These are phyloP conservation scores for Aricia agestis DNA, from an alignment of 1,140 invertebrate genomes.

Conservation along the genomic window DNA sequence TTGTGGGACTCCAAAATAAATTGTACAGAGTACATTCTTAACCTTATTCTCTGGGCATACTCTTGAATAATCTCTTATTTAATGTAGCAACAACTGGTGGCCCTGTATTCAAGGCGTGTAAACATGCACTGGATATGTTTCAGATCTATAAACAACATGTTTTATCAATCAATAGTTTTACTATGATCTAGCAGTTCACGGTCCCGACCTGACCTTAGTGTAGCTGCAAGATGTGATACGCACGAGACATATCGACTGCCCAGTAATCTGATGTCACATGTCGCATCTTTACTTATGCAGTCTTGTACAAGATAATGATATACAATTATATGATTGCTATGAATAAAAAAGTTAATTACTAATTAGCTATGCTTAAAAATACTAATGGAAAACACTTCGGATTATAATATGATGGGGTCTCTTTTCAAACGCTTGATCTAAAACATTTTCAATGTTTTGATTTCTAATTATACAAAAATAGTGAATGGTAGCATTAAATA, in stretches of 20 bases:
- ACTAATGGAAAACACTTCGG: too few relatives aligned
- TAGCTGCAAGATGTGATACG: background rate
- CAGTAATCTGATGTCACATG: background rate
- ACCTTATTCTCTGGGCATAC: background rate
- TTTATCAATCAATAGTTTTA: slow-evolving; percentile 8
- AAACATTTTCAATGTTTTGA: too few relatives aligned
- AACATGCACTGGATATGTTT: background rate
- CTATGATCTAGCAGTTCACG: slow-evolving; percentile 2
- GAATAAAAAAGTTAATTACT: too few relatives aligned
- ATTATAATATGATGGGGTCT: too few relatives aligned
- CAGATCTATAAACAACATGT: slow-evolving; percentile 1
- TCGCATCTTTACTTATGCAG: background rate
- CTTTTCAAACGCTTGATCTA: too few relatives aligned
- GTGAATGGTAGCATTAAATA: too few relatives aligned
- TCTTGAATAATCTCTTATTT: background rate
- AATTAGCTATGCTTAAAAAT: too few relatives aligned
- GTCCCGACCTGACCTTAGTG: slow-evolving; percentile 4
- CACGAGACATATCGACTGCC: background rate
- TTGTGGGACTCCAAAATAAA: too few relatives aligned
- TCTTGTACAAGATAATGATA: too few relatives aligned
- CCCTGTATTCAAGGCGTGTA: background rate
- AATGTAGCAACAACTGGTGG: background rate
- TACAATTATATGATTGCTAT: too few relatives aligned
- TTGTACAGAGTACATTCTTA: background rate
- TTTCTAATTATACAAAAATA: too few relatives aligned